A percentile compares a stretch with the other conserved stretches of the same genome.
phyloP scores from a whole-genome alignment of 2,888 invertebrate genomes.

The Eupithecia pulchellata region DNA sequence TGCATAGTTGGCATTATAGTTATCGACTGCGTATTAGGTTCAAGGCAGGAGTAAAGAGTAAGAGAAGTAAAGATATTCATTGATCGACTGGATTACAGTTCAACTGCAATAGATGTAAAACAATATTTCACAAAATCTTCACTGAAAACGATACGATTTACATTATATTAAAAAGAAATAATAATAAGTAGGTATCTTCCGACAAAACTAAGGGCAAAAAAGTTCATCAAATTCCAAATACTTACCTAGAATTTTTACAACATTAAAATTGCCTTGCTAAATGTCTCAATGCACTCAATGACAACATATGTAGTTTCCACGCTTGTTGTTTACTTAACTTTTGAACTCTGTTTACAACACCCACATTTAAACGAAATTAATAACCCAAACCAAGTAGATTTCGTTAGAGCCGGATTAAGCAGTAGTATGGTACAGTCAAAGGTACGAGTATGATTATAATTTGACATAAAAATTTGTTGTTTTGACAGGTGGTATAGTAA shows the following conservation, averaged over 20 bases:
- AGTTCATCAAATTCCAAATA: neutral
- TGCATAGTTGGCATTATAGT: neutral
- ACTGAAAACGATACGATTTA: too few species aligned
- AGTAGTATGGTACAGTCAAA: neutral
- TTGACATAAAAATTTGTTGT: too few species aligned
- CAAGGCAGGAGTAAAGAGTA: too few species aligned
- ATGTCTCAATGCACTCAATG: neutral
- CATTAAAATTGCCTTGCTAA: neutral
- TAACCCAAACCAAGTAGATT: neutral
- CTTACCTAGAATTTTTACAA: neutral
- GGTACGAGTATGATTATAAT: too few species aligned
- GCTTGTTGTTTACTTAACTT: neutral
- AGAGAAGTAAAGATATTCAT: neutral
- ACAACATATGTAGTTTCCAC: neutral
- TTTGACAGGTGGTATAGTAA: too few species aligned
- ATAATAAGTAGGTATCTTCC: neutral
- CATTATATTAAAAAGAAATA: too few species aligned
- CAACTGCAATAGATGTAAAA: too few species aligned
- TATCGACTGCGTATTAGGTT: neutral
- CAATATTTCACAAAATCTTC: too few species aligned
- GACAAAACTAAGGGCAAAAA: neutral
- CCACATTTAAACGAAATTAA: neutral
- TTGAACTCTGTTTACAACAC: neutral
- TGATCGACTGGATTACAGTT: neutral
- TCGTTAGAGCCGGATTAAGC: neutral